Percentiles rank a stretch among this genome's conserved stretches.
These are phyloP conservation scores for Galleria mellonella DNA, from an alignment of 1,140 invertebrate species.

Conservation along the genomic window DNA sequence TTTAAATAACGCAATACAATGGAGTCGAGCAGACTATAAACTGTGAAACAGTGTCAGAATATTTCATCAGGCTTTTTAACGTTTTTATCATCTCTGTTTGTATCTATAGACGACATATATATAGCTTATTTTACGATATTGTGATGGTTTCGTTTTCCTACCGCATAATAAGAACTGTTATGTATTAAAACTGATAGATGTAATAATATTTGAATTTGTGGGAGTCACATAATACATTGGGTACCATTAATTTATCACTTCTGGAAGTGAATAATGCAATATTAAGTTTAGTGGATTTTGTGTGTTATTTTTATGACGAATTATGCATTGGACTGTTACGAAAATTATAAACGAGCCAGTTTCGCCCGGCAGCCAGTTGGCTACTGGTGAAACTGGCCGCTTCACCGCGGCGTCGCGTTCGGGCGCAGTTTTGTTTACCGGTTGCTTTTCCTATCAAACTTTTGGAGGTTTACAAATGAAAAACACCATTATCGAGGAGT, in stretches of 20 bases:
- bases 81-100: slow-evolving; percentile 67
- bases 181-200: slow-evolving; percentile 56
- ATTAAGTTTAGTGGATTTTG: slow-evolving; percentile 48
- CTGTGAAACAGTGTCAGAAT: slow-evolving; percentile 26
- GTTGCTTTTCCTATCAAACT: slow-evolving; percentile 72
- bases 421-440: slow-evolving; percentile 36
- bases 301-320: slow-evolving; percentile 44
- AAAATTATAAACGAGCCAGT: slow-evolving; percentile 41
- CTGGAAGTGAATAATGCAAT: slow-evolving; percentile 45
- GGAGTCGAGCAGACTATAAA: slow-evolving; percentile 63
- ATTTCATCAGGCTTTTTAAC: slow-evolving; percentile 33
- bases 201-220: slow-evolving; percentile 55
- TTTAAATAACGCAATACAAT: slow-evolving; percentile 14
- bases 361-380: slow-evolving; percentile 7
- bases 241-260: slow-evolving; percentile 54
- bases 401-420: background rate
- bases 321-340: slow-evolving; percentile 61
- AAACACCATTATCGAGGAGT: slow-evolving; percentile 58
- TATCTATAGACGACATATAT: slow-evolving; percentile 63
- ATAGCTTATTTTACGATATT: slow-evolving; percentile 72
- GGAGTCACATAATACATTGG: slow-evolving; percentile 54
- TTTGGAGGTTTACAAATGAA: slow-evolving; percentile 69
- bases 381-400: background rate
- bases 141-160: slow-evolving; percentile 73
- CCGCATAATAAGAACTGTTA: slow-evolving; percentile 65